Base-by-base conservation (phyloP, 2,888 invertebrate species). In the Ceramica pisi region DNA sequence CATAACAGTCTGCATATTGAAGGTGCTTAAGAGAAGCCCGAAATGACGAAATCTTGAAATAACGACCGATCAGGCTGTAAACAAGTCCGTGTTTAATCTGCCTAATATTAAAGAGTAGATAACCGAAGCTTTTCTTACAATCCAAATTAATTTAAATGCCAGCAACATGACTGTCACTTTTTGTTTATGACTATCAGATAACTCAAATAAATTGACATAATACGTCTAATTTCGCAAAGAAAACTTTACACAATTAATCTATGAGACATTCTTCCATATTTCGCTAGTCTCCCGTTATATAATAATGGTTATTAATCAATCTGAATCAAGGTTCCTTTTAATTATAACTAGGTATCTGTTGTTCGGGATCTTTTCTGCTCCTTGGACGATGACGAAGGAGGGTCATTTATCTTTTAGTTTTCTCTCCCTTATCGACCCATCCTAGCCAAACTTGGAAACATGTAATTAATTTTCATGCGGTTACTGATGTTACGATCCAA, bases 381-480 rank as follows among this genome's bases (percentile, higher is more conserved):
- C 63, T 65, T 75, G 71, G 78, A 78, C 72, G 65, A 81, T 83
- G 81, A 84, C 71, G 72, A 70, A 83, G 67, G 71, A 81, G 67
- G 50, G 66, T 57, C 57, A 83, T 82, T 83, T 83, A 81, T 82
- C 82, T 84, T 83, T 69, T 71, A 53, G 71, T 69, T 81, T 74
- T 50, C 70, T 77, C 61, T 57, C 55, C 55, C 48, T 55, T 71
- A 67, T 73, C 75, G 57, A 71, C 72, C 62, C 46, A 61, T 80
- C 68, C 81, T 67, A 23, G 64, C 48, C 19, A 71, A 78, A 81
- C 72, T 78, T 71, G 41, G 63, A 50, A 69, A 71, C 73, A 75
- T 67, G 41, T 23, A 65, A 74, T 81, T 69, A 48, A 68, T 65
- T 57, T 31, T 53, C 44, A 16, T 64, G 62, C 19, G 48, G 64